Evolutionary conservation across 2,113 vertebrate genomes (phyloP).

Genomic region (Engraulis encrasicolus): DNA sequence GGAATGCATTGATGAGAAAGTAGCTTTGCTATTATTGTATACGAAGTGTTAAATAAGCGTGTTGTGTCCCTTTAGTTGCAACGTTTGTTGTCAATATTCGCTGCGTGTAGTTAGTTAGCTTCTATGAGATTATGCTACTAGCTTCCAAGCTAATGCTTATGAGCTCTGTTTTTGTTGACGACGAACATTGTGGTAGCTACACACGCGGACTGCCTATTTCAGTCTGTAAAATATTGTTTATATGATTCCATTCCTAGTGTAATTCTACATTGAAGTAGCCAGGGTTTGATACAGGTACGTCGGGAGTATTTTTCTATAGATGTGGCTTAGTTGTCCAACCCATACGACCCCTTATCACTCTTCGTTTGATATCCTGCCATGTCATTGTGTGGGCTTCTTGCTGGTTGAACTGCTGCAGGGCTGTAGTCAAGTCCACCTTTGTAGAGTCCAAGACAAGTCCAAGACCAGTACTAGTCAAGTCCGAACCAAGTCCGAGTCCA

Average conservation of each 20-base stretch:
- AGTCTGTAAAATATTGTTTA: neutral
- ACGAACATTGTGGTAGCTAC: neutral
- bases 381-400: neutral
- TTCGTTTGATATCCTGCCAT: slow-evolving; percentile 4
- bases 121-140: neutral
- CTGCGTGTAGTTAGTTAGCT: neutral
- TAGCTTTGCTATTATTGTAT: neutral
- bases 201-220: neutral
- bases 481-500: no score
- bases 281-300: neutral
- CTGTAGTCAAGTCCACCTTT: no score
- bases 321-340: neutral
- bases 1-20: neutral
- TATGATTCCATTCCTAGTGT: neutral
- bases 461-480: no score
- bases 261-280: neutral
- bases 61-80: neutral
- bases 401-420: neutral
- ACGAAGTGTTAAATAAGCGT: neutral
- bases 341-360: neutral
- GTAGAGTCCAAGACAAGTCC: no score
- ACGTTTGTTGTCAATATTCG: neutral
- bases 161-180: slow-evolving; percentile 17
- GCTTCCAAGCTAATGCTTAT: neutral
- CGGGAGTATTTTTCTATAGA: neutral